phyloP scores from a whole-genome alignment of 2,113 vertebrate species.

The Nibea albiflora region DNA sequence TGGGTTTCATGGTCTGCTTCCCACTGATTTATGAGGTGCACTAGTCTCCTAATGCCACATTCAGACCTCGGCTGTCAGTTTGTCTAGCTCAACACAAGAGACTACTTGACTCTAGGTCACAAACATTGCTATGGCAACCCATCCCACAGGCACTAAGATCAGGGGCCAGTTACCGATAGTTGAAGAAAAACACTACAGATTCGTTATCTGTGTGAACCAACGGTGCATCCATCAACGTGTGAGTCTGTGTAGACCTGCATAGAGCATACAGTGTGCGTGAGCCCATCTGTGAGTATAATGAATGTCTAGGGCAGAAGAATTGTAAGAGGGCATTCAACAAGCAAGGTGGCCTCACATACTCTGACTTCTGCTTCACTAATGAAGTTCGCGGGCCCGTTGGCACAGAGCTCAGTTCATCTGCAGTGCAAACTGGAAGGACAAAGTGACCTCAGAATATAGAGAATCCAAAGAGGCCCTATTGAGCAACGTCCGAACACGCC shows the following conservation, averaged over 20 bases:
- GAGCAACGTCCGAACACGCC: conserved; percentile 41
- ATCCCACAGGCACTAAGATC: conserved; percentile 61
- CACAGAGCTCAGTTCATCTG: conserved; percentile 66
- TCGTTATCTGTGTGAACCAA: conserved; percentile 58
- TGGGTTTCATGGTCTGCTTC: conserved; percentile 68
- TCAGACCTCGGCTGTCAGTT: conserved; percentile 70
- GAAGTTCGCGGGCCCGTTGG: conserved; percentile 61
- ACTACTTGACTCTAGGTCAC: conserved; percentile 79
- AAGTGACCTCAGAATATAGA: conserved; percentile 64
- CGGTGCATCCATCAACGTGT: conserved; percentile 30
- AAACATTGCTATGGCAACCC: conserved; percentile 72
- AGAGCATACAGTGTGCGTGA: conserved; percentile 37
- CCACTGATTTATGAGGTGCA: conserved; percentile 68
- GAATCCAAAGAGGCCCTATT: conserved; percentile 59
- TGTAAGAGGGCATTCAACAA: conserved; percentile 59
- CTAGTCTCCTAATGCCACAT: conserved; percentile 68
- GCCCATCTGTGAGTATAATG: conserved; percentile 58
- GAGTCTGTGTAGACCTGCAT: conserved; percentile 33
- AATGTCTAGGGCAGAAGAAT: conserved; percentile 49
- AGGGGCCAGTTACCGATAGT: conserved; percentile 61
- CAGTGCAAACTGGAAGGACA: conserved; percentile 68
- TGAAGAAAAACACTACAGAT: conserved; percentile 61
- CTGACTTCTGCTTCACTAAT: conserved; percentile 72
- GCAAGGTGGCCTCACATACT: conserved; percentile 64
- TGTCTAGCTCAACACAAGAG: conserved; percentile 63